Evolutionary conservation across 2,113 vertebrate species (phyloP).

Genomic region (Xenopus borealis): DNA sequence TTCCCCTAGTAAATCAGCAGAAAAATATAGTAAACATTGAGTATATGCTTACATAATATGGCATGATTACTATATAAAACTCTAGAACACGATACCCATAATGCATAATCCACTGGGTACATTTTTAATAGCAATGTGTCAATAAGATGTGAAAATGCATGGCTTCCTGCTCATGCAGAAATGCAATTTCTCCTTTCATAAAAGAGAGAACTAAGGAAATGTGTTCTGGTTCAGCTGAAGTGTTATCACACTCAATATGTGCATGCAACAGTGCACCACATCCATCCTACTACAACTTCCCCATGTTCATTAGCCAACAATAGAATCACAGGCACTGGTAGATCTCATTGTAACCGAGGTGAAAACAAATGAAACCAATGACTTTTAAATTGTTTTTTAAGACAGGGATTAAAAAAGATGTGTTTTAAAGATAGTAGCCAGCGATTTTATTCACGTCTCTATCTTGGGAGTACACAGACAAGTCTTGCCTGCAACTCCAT

Average conservation of each 20-base stretch:
- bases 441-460: not conserved
- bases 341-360: slow-evolving; percentile 13
- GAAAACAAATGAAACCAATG: slow-evolving; percentile 3
- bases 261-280: slow-evolving; percentile 14
- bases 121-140: no score
- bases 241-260: slow-evolving; percentile 42
- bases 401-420: not conserved
- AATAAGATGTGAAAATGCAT: no score
- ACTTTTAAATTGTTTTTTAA: slow-evolving; percentile 12
- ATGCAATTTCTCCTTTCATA: not conserved
- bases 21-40: no score
- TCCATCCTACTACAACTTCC: not conserved
- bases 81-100: no score
- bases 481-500: not conserved
- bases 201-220: slow-evolving; percentile 21
- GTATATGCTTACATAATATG: no score
- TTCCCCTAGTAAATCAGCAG: no score
- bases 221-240: slow-evolving; percentile 37
- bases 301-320: not conserved
- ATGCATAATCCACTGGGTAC: no score
- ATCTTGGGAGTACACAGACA: slow-evolving; percentile 17
- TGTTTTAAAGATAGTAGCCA: slow-evolving; percentile 9
- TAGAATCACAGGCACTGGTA: slow-evolving; percentile 5
- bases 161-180: not conserved
- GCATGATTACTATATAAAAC: no score